Evolutionary conservation across 2,888 invertebrate species (phyloP), one percentile per base, ranked within the genome.

Genomic region (Drosophila gaucha): DNA sequence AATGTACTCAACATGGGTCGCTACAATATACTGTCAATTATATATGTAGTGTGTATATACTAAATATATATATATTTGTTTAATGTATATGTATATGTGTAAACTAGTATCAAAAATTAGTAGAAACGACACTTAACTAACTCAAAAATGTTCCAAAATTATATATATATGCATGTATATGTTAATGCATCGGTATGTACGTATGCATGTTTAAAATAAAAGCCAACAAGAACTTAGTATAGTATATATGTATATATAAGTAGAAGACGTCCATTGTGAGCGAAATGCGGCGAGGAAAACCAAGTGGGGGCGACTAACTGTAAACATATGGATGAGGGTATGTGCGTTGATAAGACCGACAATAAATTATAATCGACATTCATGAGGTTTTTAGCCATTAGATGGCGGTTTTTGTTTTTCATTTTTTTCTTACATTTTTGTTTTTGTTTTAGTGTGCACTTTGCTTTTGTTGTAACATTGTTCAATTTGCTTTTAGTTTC

Each of bases 31-130:
- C 63, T 73, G 68, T 68, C 86, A 79, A 74, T 75, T 63, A 55
- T 69, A 65, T 66, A 47, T 71, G 57, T 63, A 57, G 44, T 68
- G 28, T 63, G 63, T 86, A 62, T 62, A 67, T 74, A 71, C 54
- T 71, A 68, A 58, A 72, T 68, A 71, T 80, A 68, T 71, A 68
- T 50, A 50, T 69, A 24, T 24, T 9, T 26, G 6, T 43, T 46
- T 59, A 66, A 65, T 71, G 44, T 68, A 52, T 59, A 62, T 75
- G 64, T 73, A 67, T 67, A 85, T 85, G 74, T 86, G 86, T 85
- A 82, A 82, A 86, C 82, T 86, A 82, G 84, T 82, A 82, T 82
- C 82, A 82, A 82, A 80, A 82, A 82, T 82, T 86, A 82, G 77
- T 86, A 86, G 68, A 86, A 77, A 83, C 83, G 80, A 77, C 80